A percentile compares a stretch with the other conserved stretches of the same genome.
These are phyloP conservation scores for Axinella damicornis DNA, from an alignment of 37 sponge, comb jelly and placozoan genomes.

Conservation along the genomic window DNA sequence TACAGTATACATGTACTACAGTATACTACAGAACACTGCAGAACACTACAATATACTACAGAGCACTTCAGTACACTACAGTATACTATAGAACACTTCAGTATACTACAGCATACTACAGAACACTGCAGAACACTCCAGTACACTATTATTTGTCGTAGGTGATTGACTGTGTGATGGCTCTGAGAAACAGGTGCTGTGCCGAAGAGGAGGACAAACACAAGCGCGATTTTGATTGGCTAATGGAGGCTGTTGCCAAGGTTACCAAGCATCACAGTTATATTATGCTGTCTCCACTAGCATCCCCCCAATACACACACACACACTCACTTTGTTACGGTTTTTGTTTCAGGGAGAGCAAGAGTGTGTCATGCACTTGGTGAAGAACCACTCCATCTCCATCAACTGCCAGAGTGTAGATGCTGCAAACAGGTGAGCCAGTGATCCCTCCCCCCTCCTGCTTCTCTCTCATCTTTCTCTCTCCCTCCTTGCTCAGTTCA, in stretches of 20 bases:
- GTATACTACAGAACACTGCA: too few relatives aligned
- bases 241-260: constrained; percentile 71
- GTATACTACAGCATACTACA: too few relatives aligned
- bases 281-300: too few relatives aligned
- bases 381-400: constrained; percentile 25
- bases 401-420: constrained; percentile 51
- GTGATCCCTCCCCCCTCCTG: too few relatives aligned
- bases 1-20: background rate
- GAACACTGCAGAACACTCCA: too few relatives aligned
- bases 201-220: constrained; percentile 22
- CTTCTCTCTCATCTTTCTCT: too few relatives aligned
- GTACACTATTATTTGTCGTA: background rate
- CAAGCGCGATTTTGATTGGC: constrained; percentile 72
- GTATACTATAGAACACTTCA: too few relatives aligned
- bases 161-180: constrained; percentile 25
- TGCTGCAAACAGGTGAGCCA: constrained; percentile 57
- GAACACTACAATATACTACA: too few relatives aligned
- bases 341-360: constrained; percentile 36
- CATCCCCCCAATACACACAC: too few relatives aligned
- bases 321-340: background rate
- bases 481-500: too few relatives aligned
- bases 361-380: constrained; percentile 48
- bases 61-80: too few relatives aligned
- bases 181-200: constrained; percentile 20
- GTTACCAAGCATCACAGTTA: constrained; percentile 14